Evolutionary conservation across 2,113 vertebrate species (phyloP), one percentile per base, ranked within the genome.

Genomic region (Coregonus clupeaformis): DNA sequence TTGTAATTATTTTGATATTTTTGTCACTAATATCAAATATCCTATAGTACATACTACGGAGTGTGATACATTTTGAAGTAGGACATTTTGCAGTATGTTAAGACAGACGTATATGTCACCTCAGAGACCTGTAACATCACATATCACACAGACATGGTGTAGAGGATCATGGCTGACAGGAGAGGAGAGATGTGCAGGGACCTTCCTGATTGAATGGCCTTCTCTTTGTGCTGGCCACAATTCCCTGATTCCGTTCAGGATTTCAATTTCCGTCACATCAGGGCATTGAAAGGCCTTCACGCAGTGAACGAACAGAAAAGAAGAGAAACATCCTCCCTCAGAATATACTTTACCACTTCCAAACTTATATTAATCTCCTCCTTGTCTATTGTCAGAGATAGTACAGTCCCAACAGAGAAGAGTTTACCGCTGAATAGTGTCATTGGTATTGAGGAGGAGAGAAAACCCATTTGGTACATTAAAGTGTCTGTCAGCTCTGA

Each of bases 261-360:
- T 87, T 89, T 87, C 80, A 77, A 79, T 90, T 86, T 85, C 74
- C 77, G 73, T 71, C 86, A 77, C 82, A 84, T 82, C 77, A 73
- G 79, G 65, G 75, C 68, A 6, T 78, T 78, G 77, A 86, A 84
- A 85, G 63, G 76, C 22, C 12, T 87, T 86, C 87, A 79, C 85
- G 72, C 42, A 1, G 27, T 12, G 11, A 52, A 55, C 77, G 82
- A 85, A 88, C 77, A 84, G 85, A 68, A 71, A 57, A 3, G 45
- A 68, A 25, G 68, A 25, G 69, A 29, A 30, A 25, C n/a, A 47
- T 30, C 83, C 69, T 27, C 74, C 79, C 63, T 63, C 36, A 13
- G 68, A 81, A 77, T 55, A 25, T 63, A 78, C 82, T 86, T 80
- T 80, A 66, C 49, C 12, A 5, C 49, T 1, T 6, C 80, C 73